These are phyloP conservation scores for Melospiza melodia DNA, from an alignment of 2,113 vertebrate species.

Conservation along the genomic window DNA sequence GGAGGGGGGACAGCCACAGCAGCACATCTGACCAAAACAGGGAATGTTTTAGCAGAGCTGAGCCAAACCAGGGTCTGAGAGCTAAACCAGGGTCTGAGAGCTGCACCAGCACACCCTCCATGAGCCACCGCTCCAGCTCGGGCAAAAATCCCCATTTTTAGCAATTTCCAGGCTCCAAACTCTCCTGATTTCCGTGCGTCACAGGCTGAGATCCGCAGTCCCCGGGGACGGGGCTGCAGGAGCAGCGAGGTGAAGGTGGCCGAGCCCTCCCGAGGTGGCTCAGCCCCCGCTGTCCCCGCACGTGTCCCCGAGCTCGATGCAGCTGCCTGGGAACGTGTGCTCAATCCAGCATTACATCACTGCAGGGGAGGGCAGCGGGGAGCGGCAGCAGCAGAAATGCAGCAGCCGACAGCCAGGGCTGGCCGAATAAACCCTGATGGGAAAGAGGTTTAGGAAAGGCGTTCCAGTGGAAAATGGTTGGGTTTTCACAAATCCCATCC, in stretches of 20 bases:
- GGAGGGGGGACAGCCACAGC: neutral
- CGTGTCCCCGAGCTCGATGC: neutral
- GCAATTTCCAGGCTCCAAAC: neutral
- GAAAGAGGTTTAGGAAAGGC: neutral
- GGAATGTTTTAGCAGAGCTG: fast-evolving
- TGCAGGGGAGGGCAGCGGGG: neutral
- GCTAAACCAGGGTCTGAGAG: neutral
- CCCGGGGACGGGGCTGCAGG: neutral
- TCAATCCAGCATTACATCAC: neutral
- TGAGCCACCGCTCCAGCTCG: neutral
- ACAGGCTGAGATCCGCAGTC: neutral
- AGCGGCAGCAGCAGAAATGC: neutral
- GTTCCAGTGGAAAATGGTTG: neutral
- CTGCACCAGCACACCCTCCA: neutral
- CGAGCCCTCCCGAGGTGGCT: neutral
- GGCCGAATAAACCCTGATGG: neutral
- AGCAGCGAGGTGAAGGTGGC: neutral
- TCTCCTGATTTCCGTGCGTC: neutral
- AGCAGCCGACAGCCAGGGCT: neutral
- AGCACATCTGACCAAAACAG: fast-evolving
- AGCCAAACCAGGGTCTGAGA: neutral
- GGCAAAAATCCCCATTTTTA: neutral
- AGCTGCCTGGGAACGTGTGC: neutral
- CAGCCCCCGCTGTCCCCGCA: neutral
- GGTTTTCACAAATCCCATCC: neutral